Percentiles rank a stretch among this genome's conserved stretches.
Conservation (phyloP, 2,113 vertebrate genomes). For the Catharus minimus region DNA sequence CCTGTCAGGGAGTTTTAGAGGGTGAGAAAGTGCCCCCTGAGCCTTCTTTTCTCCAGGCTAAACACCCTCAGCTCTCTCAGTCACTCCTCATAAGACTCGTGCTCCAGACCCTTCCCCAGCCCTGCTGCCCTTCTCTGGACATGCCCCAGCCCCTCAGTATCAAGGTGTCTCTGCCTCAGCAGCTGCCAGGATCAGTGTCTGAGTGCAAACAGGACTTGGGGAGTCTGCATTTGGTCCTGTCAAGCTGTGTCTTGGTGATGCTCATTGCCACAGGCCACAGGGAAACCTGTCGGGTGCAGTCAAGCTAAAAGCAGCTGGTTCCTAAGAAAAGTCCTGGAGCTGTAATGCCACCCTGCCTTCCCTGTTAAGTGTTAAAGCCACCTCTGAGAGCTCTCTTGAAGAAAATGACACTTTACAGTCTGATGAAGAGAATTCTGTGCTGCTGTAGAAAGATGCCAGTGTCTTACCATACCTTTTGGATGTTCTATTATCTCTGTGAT, state of each 20-base stretch:
- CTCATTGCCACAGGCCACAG: background rate
- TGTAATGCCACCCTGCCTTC: background rate
- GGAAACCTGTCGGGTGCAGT: rapidly evolving
- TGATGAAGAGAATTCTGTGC: background rate
- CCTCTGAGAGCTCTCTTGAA: rapidly evolving
- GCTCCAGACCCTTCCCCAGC: background rate
- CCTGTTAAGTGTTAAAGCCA: background rate
- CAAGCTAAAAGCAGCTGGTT: background rate
- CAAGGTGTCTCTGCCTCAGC: rapidly evolving
- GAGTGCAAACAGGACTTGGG: background rate
- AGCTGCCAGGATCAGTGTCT: background rate
- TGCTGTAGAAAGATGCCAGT: background rate
- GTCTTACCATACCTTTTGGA: background rate
- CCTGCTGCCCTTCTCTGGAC: background rate
- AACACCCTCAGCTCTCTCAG: background rate
- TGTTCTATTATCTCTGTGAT: background rate
- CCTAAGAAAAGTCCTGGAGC: background rate
- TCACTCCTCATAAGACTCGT: rapidly evolving
- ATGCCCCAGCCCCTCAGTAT: rapidly evolving
- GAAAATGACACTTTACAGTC: background rate
- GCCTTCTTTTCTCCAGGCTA: background rate
- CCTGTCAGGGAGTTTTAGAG: background rate
- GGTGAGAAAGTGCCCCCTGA: background rate
- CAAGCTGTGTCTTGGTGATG: background rate
- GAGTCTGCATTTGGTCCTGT: background rate